phyloP scores from a whole-genome alignment of 2,888 invertebrate genomes.

The Lithophane semibrunnea region DNA sequence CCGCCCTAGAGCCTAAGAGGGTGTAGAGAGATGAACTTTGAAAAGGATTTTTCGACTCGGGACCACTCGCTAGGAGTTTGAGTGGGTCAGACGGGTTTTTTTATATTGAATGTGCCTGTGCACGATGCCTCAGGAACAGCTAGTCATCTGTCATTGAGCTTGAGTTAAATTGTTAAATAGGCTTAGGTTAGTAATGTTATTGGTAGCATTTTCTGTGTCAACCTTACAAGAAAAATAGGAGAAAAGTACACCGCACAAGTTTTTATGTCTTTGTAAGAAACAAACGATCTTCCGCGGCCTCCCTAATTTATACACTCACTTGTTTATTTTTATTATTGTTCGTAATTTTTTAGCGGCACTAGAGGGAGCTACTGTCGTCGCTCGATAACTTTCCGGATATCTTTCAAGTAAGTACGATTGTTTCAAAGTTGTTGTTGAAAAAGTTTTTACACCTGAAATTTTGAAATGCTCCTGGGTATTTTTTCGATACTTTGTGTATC shows the following conservation, averaged over 20 bases:
- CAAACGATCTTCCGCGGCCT: slow-evolving; percentile 57
- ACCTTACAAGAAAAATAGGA: slow-evolving; percentile 56
- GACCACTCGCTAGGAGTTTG: neutral
- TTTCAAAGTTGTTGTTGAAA: slow-evolving; percentile 39
- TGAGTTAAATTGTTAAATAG: neutral
- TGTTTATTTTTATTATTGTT: slow-evolving; percentile 68
- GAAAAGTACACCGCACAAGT: slow-evolving; percentile 57
- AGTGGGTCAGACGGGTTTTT: neutral
- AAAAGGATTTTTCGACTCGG: neutral
- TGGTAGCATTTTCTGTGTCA: slow-evolving; percentile 17
- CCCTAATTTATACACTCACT: slow-evolving; percentile 65
- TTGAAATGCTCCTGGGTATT: slow-evolving; percentile 17
- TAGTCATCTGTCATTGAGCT: neutral
- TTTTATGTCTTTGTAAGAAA: slow-evolving; percentile 62
- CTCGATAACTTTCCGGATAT: slow-evolving; percentile 50
- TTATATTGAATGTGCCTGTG: neutral
- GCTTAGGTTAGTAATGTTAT: too few relatives aligned
- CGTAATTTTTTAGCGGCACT: slow-evolving; percentile 55
- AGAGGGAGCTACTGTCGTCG: slow-evolving; percentile 50
- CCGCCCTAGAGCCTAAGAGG: neutral
- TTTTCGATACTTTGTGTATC: slow-evolving; percentile 20
- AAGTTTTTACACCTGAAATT: slow-evolving; percentile 57
- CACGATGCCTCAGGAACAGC: neutral
- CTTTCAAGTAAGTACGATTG: slow-evolving; percentile 46
- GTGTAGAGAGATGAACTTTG: neutral